Base-by-base conservation (phyloP, 2,113 vertebrate species). In the Melanerpes formicivorus region DNA sequence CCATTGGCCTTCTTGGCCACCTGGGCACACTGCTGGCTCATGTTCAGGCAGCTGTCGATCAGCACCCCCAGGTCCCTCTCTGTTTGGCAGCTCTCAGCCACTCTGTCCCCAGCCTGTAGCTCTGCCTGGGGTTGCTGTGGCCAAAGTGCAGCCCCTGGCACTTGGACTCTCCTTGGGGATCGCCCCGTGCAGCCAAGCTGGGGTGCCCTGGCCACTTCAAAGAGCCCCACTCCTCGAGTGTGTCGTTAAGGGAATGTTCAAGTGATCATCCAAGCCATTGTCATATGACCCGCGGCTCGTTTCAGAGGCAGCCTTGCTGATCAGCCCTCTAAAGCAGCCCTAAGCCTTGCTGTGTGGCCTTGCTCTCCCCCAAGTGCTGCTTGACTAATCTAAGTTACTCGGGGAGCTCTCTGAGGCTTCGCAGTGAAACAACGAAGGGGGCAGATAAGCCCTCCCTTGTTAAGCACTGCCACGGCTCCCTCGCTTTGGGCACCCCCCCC, bases 361-460 rank as follows among this genome's bases (percentile, higher is more conserved):
- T 66, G 93, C 95, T 97, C 97, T 96, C 75, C 95, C 96, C 92
- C 97, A 98, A 97, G 98, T 95, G 89, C 97, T 97, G 98, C 88
- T 97, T 98, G 97, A 97, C 96, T 98, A 98, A 98, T 98, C 98
- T 97, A 96, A 98, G 97, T 96, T 80, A 72, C 93, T 97, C 85
- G 96, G 95, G 93, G 90, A 96, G 93, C 94, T 96, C 94, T 97
- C 56, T 88, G 90, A 93, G 97, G 95, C 96, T 98, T 90, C 95
- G 76, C 96, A 87, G 91, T 89, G 95, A 96, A 97, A 98, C 97
- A 98, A 92, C 97, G 96, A 90, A 91, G 84, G 54, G 70, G 78
- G 92, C 93, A 97, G 97, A 97, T 98, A 97, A 97, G 97, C 97
- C 95, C 89, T 96, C 95, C 95, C 97, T 97, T 90, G 94, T 95